Conservation (phyloP, 2,797 vertebrate genomes). For the Anas bernieri region DNA sequence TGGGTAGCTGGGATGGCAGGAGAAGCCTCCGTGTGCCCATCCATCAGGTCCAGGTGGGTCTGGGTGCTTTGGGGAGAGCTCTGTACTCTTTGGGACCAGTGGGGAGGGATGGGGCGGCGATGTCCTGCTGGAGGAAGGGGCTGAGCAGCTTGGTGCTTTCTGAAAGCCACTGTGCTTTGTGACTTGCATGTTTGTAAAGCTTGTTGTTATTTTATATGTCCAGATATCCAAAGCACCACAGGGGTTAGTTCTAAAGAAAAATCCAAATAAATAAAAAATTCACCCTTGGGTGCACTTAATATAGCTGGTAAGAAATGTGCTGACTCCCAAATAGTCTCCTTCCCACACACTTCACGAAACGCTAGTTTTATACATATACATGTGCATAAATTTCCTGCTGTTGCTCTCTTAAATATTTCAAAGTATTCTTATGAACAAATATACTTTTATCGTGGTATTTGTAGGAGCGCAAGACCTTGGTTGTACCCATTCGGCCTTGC, state of each 20-base stretch:
- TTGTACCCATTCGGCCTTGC: not conserved
- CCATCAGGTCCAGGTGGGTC: not conserved
- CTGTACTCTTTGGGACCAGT: not conserved
- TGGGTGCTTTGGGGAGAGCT: not conserved
- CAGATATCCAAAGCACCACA: not conserved
- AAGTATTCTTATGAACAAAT: slow-evolving; percentile 39
- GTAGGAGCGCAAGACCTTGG: slow-evolving; percentile 39
- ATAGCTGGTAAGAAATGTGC: slow-evolving; percentile 43
- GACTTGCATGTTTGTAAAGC: not conserved
- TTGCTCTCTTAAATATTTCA: slow-evolving; percentile 64
- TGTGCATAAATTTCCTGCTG: slow-evolving; percentile 54
- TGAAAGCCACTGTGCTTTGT: not conserved
- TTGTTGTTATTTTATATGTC: not conserved
- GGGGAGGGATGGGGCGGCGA: no score
- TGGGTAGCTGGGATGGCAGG: not conserved
- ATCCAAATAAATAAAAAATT: slow-evolving; percentile 45
- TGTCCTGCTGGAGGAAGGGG: not conserved
- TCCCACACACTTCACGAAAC: slow-evolving; percentile 18
- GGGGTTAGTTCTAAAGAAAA: not conserved
- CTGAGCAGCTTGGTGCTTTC: not conserved
- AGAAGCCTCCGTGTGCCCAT: not conserved
- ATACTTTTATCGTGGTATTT: slow-evolving; percentile 3
- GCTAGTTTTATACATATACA: slow-evolving; percentile 42
- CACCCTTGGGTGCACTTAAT: slow-evolving; percentile 64
- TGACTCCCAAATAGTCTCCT: slow-evolving; percentile 46